phyloP scores from a whole-genome alignment of 2,888 invertebrate genomes.

The Yponomeuta evonymella region DNA sequence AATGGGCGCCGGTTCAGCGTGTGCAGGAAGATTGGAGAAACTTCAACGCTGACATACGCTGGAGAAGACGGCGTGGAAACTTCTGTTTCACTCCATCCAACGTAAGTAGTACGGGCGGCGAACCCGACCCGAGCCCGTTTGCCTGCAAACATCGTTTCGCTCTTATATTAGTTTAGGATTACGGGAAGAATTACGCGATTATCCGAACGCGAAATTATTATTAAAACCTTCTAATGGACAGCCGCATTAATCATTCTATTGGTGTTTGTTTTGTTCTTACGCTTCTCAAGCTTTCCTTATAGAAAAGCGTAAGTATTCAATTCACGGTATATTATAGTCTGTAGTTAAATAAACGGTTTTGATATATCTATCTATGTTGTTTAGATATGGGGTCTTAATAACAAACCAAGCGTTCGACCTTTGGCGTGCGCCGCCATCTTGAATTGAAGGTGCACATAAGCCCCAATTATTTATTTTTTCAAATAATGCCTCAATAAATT shows the following conservation, averaged over 20 bases:
- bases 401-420: too few relatives aligned
- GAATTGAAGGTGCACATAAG: too few relatives aligned
- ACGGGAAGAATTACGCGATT: neutral
- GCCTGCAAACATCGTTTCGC: slow-evolving; percentile 5
- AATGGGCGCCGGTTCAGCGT: too few relatives aligned
- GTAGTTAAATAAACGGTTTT: too few relatives aligned
- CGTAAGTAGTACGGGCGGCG: neutral
- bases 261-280: neutral
- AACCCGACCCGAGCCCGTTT: neutral
- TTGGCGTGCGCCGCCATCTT: too few relatives aligned
- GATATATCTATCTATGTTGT: too few relatives aligned
- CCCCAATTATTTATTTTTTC: too few relatives aligned
- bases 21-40: too few relatives aligned
- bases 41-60: neutral
- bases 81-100: neutral
- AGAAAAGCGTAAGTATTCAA: too few relatives aligned
- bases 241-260: neutral
- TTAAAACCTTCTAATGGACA: neutral
- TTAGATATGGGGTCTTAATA: too few relatives aligned
- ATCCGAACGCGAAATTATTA: slow-evolving; percentile 8
- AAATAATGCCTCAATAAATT: too few relatives aligned
- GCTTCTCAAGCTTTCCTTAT: neutral
- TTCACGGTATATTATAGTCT: too few relatives aligned
- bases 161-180: slow-evolving; percentile 14
- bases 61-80: neutral